These are phyloP conservation scores for Oxyteleia sp. DNA, from an alignment of 2,888 invertebrate genomes.

Conservation along the genomic window DNA sequence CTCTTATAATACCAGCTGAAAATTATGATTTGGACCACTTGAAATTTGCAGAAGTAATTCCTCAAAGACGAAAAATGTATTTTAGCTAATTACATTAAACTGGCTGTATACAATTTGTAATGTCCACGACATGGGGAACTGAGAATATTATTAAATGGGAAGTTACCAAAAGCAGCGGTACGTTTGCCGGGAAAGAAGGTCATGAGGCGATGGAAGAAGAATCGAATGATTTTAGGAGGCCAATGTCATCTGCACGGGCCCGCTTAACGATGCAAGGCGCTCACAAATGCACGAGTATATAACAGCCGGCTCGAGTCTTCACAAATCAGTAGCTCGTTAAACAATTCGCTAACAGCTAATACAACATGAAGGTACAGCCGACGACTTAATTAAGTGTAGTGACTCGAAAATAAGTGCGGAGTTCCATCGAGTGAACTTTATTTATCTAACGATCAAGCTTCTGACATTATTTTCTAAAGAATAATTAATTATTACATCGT, in stretches of 20 bases:
- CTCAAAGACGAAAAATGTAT: no score
- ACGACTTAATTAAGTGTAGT: neutral
- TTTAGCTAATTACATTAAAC: no score
- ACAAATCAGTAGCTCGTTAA: slow-evolving; percentile 84
- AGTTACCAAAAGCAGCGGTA: slow-evolving; percentile 59
- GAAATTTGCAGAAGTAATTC: no score
- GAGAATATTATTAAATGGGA: slow-evolving; percentile 21
- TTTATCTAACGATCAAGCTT: neutral
- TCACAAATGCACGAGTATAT: slow-evolving; percentile 83
- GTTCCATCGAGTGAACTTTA: neutral
- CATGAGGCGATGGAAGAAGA: slow-evolving; percentile 80
- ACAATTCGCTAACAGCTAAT: slow-evolving; percentile 78
- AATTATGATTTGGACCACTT: no score
- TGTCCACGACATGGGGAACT: no score
- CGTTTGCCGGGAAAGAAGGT: slow-evolving; percentile 78
- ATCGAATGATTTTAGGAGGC: slow-evolving; percentile 85
- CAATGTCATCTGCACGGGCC: slow-evolving; percentile 83
- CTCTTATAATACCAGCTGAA: no score
- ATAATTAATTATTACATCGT: no score
- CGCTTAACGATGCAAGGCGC: slow-evolving; percentile 82
- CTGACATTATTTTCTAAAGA: neutral
- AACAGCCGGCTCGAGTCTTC: slow-evolving; percentile 77
- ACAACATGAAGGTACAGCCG: slow-evolving; percentile 84
- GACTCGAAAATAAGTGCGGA: neutral
- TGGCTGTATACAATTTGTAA: no score